Percentiles rank a stretch among this genome's conserved stretches.
Conservation (phyloP, 2,113 vertebrate species). For the Monarcha castaneiventris region DNA sequence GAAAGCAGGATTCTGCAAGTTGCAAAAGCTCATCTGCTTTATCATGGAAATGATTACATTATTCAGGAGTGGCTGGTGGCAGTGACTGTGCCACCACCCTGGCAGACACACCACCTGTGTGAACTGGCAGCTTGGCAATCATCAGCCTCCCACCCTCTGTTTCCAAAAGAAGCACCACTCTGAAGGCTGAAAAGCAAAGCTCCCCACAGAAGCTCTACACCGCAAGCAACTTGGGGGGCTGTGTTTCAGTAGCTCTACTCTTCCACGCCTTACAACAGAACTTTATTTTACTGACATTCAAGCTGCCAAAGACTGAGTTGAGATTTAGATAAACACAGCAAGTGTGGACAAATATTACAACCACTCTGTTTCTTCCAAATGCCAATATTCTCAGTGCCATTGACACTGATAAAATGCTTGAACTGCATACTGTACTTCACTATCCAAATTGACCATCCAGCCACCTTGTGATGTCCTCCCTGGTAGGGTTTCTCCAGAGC, state of each 20-base stretch:
- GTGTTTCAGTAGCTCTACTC: background rate
- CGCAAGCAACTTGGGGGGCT: background rate
- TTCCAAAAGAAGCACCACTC: background rate
- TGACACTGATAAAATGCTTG: background rate
- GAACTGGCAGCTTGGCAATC: background rate
- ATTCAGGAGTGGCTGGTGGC: background rate
- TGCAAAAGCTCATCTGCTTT: background rate
- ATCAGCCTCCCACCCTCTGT: background rate
- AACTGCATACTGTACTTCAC: background rate
- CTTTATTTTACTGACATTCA: background rate
- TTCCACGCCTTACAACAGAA: background rate
- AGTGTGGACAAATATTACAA: background rate
- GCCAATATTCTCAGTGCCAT: background rate
- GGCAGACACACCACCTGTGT: background rate
- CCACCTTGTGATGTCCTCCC: background rate
- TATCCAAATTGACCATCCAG: background rate
- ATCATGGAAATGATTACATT: background rate
- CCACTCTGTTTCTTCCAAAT: background rate
- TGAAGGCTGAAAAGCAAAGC: background rate
- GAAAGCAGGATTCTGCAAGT: background rate
- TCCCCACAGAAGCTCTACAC: background rate
- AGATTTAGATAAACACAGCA: background rate
- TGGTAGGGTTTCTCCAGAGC: background rate
- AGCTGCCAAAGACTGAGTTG: background rate
- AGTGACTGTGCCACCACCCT: background rate